Percentiles rank a stretch among this genome's conserved stretches.
Evolutionary conservation across 2,888 invertebrate genomes (phyloP).

Genomic region (Pocota personata): DNA sequence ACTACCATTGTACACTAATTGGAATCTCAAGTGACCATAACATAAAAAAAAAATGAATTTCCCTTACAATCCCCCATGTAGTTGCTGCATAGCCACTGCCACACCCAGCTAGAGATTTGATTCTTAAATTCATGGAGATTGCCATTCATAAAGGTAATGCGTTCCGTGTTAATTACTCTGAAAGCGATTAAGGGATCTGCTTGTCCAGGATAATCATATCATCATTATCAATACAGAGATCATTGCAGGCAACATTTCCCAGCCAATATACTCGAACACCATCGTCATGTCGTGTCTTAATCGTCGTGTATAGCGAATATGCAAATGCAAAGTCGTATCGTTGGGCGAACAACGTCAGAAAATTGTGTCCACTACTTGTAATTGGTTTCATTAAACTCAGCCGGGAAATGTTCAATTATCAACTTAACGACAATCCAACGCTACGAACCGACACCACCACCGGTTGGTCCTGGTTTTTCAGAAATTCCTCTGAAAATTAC

Average conservation of each 20-base stretch:
- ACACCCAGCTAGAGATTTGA: conserved; percentile 44
- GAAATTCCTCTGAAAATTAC: conserved; percentile 51
- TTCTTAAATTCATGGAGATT: conserved; percentile 71
- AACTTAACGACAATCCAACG: conserved; percentile 74
- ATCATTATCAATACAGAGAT: conserved; percentile 68
- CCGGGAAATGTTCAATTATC: conserved; percentile 73
- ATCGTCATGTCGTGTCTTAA: conserved; percentile 53
- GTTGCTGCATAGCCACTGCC: neutral
- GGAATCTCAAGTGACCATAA: conserved; percentile 61
- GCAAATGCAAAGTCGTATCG: conserved; percentile 68
- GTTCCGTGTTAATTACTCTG: conserved; percentile 68
- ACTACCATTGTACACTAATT: conserved; percentile 25
- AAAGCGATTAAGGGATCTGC: conserved; percentile 73
- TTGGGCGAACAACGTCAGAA: conserved; percentile 59
- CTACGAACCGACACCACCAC: conserved; percentile 23
- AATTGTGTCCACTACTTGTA: conserved; percentile 74
- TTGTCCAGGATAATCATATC: conserved; percentile 74
- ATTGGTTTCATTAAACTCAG: conserved; percentile 75
- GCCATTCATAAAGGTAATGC: conserved; percentile 65
- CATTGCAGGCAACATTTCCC: conserved; percentile 42
- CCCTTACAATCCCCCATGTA: neutral
- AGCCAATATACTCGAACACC: neutral
- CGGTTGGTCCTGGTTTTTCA: conserved; percentile 38
- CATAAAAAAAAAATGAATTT: conserved; percentile 48
- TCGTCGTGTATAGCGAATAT: conserved; percentile 45